phyloP scores from a whole-genome alignment of 1,140 invertebrate genomes.

The Drosophila simulans region DNA sequence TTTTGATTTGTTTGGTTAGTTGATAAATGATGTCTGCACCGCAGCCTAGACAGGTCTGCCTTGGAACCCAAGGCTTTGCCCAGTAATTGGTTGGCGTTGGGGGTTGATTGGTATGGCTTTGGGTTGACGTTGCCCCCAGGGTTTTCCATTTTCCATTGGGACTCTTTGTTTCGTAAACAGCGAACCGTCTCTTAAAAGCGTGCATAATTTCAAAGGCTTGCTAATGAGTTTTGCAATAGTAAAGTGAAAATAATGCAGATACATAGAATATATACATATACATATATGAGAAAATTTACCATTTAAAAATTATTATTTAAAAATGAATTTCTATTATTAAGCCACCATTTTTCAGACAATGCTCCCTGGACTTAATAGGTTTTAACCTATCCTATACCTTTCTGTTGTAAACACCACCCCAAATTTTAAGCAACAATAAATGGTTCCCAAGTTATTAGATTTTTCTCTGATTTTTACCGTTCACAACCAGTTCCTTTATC shows the following conservation, averaged over 20 bases:
- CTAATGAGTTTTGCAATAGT: not conserved
- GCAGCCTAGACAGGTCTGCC: constrained; percentile 70
- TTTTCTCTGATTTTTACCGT: not conserved
- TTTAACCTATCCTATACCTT: too few species aligned
- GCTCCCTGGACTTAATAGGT: too few species aligned
- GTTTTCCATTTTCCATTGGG: constrained; percentile 8
- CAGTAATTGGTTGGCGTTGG: constrained; percentile 33
- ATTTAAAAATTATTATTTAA: too few species aligned
- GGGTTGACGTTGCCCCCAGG: constrained; percentile 21
- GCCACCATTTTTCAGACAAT: too few species aligned
- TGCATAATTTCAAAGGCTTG: not conserved
- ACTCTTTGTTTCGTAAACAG: constrained; percentile 1
- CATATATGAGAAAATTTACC: too few species aligned
- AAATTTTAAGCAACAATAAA: not conserved
- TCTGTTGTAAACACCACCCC: not conserved
- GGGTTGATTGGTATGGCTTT: constrained; percentile 15
- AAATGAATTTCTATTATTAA: too few species aligned
- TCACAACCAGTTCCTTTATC: constrained; percentile 15
- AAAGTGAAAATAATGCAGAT: too few species aligned
- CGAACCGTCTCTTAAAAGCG: not conserved
- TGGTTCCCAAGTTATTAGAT: constrained; percentile 8
- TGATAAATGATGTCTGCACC: constrained; percentile 80
- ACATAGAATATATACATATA: too few species aligned
- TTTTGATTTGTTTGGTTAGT: constrained; percentile 80
- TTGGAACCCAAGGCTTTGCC: constrained; percentile 26